A percentile compares a stretch with the other conserved stretches of the same genome.
phyloP scores from a whole-genome alignment of 2,113 vertebrate species.

The Mesoclemmys tuberculata region DNA sequence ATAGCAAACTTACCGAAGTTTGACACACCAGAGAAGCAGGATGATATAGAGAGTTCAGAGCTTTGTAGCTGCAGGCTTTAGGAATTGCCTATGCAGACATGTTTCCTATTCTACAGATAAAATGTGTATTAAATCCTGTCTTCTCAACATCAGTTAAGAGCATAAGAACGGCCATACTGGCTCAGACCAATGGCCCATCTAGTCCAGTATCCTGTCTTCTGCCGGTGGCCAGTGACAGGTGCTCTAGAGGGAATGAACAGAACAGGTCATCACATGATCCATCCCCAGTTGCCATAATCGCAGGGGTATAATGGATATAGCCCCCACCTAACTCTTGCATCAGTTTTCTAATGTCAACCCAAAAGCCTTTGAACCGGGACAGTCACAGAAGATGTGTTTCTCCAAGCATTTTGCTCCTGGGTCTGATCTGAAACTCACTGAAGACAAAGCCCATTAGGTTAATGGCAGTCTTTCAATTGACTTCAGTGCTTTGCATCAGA shows the following conservation, averaged over 20 bases:
- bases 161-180: no score
- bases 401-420: not conserved
- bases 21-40: slow-evolving; percentile 13
- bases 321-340: not conserved
- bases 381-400: not conserved
- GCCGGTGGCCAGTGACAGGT: no score
- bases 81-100: not conserved
- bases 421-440: not conserved
- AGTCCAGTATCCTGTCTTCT: no score
- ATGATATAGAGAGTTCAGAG: slow-evolving; percentile 32
- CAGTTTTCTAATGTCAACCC: not conserved
- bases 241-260: no score
- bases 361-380: not conserved
- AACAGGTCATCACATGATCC: no score
- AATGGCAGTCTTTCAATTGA: slow-evolving; percentile 7
- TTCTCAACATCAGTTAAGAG: not conserved
- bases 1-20: not conserved
- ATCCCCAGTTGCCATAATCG: not conserved
- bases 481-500: not conserved
- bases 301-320: not conserved
- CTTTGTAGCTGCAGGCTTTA: slow-evolving; percentile 44
- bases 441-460: not conserved
- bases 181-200: no score
- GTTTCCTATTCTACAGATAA: slow-evolving; percentile 38
- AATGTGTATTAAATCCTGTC: slow-evolving; percentile 25